phyloP scores from a whole-genome alignment of 1,140 invertebrate genomes.

The Tetragonula clypearis region DNA sequence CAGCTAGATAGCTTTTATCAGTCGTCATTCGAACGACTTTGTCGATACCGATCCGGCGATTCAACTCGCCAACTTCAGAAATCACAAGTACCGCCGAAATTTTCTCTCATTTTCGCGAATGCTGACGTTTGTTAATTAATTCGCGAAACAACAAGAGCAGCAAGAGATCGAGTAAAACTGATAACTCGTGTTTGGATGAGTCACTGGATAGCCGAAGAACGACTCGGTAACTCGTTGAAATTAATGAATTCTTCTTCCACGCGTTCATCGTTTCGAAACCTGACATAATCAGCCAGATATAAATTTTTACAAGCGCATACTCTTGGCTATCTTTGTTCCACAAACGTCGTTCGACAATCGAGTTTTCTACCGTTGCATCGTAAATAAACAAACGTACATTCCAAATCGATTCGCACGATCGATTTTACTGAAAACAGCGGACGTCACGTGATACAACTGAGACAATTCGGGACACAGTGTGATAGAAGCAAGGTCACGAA shows the following conservation, averaged over 20 bases:
- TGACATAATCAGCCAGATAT: constrained; percentile 17
- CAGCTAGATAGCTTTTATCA: no score
- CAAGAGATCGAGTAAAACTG: neutral
- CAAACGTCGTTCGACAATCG: neutral
- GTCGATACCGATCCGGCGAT: neutral
- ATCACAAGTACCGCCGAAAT: neutral
- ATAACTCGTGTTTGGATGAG: constrained; percentile 5
- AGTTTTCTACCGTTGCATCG: neutral
- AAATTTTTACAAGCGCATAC: neutral
- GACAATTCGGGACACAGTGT: neutral
- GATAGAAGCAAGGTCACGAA: neutral
- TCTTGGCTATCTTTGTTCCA: neutral
- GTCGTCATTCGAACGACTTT: neutral
- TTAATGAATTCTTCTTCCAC: neutral
- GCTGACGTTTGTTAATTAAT: no score
- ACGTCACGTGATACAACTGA: neutral
- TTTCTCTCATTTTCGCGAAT: neutral
- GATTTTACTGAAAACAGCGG: neutral
- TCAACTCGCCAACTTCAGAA: neutral
- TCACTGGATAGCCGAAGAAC: neutral
- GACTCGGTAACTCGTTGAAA: constrained; percentile 38
- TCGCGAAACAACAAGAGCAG: neutral
- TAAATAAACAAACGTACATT: neutral
- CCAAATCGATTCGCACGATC: neutral
- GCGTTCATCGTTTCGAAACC: constrained; percentile 3